These are phyloP conservation scores for Capreolus pygargus DNA, from an alignment of 2,113 vertebrate species.

Conservation along the genomic window DNA sequence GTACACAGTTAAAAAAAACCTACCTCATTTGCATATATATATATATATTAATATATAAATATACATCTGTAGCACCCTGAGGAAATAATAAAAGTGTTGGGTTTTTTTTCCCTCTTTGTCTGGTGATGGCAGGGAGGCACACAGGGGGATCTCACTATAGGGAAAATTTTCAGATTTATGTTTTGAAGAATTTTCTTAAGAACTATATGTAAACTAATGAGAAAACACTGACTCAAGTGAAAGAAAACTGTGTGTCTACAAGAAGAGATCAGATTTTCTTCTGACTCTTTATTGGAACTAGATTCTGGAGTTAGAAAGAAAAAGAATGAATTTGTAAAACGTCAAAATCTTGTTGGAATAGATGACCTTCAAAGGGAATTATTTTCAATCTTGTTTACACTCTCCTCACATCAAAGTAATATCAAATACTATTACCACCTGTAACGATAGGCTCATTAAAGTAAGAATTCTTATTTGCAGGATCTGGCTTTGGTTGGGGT, in stretches of 20 bases:
- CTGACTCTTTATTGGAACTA: background rate
- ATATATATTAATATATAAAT: background rate
- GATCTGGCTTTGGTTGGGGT: background rate
- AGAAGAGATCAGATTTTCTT: background rate
- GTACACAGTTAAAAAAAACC: background rate
- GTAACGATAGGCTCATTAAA: background rate
- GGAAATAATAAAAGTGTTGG: constrained; percentile 12
- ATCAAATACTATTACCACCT: background rate
- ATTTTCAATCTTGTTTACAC: background rate
- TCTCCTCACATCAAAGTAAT: background rate
- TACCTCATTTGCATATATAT: background rate
- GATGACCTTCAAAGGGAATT: background rate
- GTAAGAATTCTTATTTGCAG: background rate
- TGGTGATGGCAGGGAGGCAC: background rate
- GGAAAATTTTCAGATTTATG: background rate
- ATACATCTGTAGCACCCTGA: background rate
- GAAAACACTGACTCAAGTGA: background rate
- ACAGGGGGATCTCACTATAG: background rate
- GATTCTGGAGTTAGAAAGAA: background rate
- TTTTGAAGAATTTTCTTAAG: constrained; percentile 17
- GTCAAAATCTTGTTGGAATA: background rate
- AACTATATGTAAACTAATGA: constrained; percentile 7
- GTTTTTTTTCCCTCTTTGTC: background rate
- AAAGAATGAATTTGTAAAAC: background rate
- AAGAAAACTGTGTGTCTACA: background rate